Evolutionary conservation across 1,140 invertebrate species (phyloP).

Genomic region (Drosophila pandora): DNA sequence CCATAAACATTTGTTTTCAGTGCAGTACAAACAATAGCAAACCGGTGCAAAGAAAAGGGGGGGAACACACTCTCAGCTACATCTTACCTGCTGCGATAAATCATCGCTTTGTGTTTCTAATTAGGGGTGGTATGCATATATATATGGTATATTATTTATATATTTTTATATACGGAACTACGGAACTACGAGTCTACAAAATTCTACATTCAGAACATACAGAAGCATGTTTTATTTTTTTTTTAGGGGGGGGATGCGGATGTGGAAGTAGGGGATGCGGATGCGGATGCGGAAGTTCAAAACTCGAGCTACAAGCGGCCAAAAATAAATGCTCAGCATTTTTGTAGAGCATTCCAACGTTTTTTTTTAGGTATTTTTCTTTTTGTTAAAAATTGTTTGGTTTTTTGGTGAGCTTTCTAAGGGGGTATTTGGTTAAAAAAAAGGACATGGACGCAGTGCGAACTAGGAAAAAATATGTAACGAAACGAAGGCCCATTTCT

Average conservation of each 20-base stretch:
- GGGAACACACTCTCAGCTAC: conserved; percentile 12
- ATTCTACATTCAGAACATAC: conserved; percentile 23
- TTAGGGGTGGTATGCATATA: background rate
- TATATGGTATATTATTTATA: background rate
- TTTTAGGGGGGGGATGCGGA: background rate
- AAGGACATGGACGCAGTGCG: conserved; percentile 40
- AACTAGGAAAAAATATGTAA: conserved; percentile 23
- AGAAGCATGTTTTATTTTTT: conserved; percentile 1
- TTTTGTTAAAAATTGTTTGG: background rate
- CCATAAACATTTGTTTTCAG: background rate
- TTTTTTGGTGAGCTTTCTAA: conserved; percentile 28
- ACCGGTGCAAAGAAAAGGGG: conserved; percentile 12
- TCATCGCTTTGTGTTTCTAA: conserved; percentile 15
- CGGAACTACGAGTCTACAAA: conserved; percentile 8
- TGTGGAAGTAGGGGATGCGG: conserved; percentile 7
- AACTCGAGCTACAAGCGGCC: conserved; percentile 24
- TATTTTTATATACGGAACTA: background rate
- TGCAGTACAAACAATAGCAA: conserved; percentile 7
- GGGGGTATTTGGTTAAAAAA: background rate
- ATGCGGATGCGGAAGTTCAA: conserved; percentile 12
- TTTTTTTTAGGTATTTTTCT: conserved; percentile 1
- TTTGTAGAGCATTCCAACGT: background rate
- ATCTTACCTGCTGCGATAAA: conserved; percentile 33
- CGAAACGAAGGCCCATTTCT: conserved; percentile 20
- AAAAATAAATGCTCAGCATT: conserved; percentile 30